These are phyloP conservation scores for Eurystomus gularis DNA, from an alignment of 2,113 vertebrate genomes.

Conservation along the genomic window DNA sequence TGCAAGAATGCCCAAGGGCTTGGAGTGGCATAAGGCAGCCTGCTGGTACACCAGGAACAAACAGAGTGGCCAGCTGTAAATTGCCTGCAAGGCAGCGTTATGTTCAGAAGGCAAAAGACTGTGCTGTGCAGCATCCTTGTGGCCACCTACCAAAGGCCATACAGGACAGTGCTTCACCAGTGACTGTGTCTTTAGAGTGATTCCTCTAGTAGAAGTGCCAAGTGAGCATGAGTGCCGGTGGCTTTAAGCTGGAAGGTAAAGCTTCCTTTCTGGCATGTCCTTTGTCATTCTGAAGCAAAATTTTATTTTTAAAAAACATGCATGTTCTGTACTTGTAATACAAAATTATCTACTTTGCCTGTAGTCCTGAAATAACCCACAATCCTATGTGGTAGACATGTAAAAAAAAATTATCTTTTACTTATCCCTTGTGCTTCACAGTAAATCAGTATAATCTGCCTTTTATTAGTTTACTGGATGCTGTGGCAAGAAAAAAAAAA, in stretches of 20 bases:
- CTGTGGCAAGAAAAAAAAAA: neutral
- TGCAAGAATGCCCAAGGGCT: neutral
- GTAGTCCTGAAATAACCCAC: neutral
- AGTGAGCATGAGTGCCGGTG: neutral
- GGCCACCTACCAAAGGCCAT: neutral
- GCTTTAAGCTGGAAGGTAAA: neutral
- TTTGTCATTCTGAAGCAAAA: neutral
- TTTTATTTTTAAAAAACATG: neutral
- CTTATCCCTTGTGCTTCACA: constrained; percentile 1
- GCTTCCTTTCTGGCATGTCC: neutral
- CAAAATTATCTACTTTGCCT: neutral
- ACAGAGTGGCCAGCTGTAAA: neutral
- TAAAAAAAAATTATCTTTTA: neutral
- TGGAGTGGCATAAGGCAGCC: neutral
- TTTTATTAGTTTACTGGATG: constrained; percentile 57
- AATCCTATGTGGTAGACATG: neutral
- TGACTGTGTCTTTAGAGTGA: neutral
- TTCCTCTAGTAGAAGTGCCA: neutral
- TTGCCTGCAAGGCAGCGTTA: neutral
- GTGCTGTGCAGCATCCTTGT: neutral
- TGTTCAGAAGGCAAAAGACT: neutral
- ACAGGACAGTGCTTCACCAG: neutral
- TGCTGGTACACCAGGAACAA: neutral
- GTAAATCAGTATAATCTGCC: constrained; percentile 40
- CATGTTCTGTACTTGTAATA: neutral